Base-by-base conservation (phyloP, 1,140 invertebrate species). In the Lerema accius region DNA sequence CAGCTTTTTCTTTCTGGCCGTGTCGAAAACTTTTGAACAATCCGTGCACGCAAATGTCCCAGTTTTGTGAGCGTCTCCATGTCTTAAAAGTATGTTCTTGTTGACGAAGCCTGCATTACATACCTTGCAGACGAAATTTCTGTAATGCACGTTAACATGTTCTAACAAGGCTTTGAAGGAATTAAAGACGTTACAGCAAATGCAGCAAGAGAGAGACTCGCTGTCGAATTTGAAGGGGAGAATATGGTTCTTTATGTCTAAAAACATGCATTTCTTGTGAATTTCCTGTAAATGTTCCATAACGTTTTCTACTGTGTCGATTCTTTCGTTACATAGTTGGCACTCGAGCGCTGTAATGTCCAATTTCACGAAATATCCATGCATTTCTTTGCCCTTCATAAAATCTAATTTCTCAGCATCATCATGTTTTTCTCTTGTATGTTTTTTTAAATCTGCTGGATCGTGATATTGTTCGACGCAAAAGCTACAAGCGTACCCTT, bases 31-130 rank as follows among this genome's bases (percentile, higher is more conserved):
- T 63, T 59, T 67, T 0, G 56, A 55, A 11, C 71, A 73, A 10
- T 71, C 49, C 10, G 60, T 50, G 19, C 68, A 74, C 5, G 14
- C 63, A 46, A 72, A 80, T 1, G 55, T 65, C 3, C 71, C 76
- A 4, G 64, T 78, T 37, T 78, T 76, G 14, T 80, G 78, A 0
- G 72, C 75, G 9, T 72, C 72, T n/a, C 66, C 59, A 17, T 80
- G 75, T 16, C 76, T 37, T 4, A 77, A 28, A 0, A 80, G 26
- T 15, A 69, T 78, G 7, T 77, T 76, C 43, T 76, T 91, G 4
- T 91, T 86, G 0, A 91, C 82, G 17, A 82, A 84, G 3, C 78
- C 78, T 0, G 67, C 72, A n/a, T 75, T 58, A 39, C 82, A 84
- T 1, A 76, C 64, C 9, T 63, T 46, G 28, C 82, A 84, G 1